Conservation (phyloP, 1,140 invertebrate genomes). For the Cyclargus thomasi region DNA sequence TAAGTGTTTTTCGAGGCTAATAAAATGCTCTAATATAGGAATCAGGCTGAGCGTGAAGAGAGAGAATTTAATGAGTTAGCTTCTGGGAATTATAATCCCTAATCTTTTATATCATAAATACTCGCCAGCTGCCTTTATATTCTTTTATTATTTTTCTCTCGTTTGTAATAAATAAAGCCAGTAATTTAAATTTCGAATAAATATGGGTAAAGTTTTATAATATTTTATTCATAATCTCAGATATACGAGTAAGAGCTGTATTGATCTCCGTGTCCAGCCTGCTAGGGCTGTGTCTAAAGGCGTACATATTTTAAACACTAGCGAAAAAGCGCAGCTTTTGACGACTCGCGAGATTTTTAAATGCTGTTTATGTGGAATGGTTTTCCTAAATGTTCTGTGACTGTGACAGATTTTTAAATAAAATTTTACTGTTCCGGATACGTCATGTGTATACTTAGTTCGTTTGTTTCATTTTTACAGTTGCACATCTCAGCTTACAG, state of each 20-base stretch:
- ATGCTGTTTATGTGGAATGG: no score
- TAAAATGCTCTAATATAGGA: background rate
- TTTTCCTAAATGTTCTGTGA: no score
- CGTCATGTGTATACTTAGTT: no score
- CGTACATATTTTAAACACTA: no score
- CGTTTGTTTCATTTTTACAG: no score
- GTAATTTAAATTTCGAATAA: background rate
- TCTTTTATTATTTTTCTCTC: background rate
- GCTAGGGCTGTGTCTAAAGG: background rate
- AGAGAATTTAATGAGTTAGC: background rate
- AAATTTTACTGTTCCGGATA: no score
- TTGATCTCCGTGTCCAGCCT: background rate
- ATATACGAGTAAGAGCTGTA: background rate
- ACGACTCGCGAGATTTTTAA: no score
- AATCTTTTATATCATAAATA: background rate
- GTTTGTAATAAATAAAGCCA: background rate
- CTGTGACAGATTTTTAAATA: no score
- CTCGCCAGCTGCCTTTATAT: background rate
- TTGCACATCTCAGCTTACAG: no score
- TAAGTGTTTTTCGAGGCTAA: no score
- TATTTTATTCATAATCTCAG: slow-evolving; percentile 1
- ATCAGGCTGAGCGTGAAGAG: background rate
- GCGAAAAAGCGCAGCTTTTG: no score
- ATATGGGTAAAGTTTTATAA: background rate
- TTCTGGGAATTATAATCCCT: background rate